phyloP scores from a whole-genome alignment of 2,113 vertebrate genomes.

The Okapia johnstoni region DNA sequence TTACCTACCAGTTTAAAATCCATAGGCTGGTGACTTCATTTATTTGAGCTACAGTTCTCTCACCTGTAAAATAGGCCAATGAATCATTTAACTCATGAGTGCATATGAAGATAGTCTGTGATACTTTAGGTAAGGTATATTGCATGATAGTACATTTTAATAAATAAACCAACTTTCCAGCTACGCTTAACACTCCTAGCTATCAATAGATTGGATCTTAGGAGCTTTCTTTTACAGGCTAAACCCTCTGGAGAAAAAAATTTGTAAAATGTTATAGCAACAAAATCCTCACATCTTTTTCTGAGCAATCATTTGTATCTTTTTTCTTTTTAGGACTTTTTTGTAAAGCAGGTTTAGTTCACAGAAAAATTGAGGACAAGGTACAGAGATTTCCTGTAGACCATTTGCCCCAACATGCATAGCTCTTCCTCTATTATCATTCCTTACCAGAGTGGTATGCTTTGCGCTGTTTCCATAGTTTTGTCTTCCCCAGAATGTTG shows the following conservation, averaged over 20 bases:
- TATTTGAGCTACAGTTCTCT: not conserved
- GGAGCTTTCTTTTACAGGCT: not conserved
- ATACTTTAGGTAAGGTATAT: not conserved
- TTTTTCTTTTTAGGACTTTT: not conserved
- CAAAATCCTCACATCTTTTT: not conserved
- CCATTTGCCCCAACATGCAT: fast-evolving
- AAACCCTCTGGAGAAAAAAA: not conserved
- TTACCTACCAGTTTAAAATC: not conserved
- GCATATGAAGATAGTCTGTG: not conserved
- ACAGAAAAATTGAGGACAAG: not conserved
- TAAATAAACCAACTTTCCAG: not conserved
- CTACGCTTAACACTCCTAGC: not conserved
- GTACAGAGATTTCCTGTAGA: not conserved
- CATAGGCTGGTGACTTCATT: not conserved
- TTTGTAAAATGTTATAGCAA: not conserved
- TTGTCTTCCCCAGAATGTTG: not conserved
- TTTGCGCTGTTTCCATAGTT: not conserved
- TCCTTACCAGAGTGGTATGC: not conserved
- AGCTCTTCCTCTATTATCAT: not conserved
- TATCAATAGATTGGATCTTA: not conserved
- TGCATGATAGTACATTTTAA: not conserved
- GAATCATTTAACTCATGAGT: not conserved
- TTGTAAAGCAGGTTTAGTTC: not conserved
- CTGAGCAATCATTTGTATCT: not conserved
- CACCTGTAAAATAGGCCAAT: no score